phyloP scores from a whole-genome alignment of 2,797 vertebrate species.

The Chiloscyllium punctatum region DNA sequence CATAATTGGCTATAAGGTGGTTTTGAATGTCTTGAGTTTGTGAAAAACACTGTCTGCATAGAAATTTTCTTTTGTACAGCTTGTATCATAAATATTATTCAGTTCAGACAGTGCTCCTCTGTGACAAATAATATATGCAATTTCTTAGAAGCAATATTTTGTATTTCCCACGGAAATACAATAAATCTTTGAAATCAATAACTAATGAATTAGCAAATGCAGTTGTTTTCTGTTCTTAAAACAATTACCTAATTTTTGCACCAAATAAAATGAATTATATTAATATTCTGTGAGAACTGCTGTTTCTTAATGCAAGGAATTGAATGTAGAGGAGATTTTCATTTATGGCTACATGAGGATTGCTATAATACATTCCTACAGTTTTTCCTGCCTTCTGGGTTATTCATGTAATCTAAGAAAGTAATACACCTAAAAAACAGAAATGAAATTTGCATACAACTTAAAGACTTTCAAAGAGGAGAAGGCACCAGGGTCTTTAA shows the following conservation, averaged over 20 bases:
- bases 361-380: background rate
- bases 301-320: background rate
- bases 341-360: background rate
- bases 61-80: background rate
- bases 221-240: background rate
- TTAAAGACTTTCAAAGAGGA: background rate
- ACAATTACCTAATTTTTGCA: background rate
- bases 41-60: background rate
- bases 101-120: background rate
- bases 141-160: background rate
- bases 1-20: background rate
- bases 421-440: background rate
- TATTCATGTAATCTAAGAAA: background rate
- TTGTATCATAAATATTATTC: background rate
- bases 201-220: background rate
- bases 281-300: background rate
- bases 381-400: background rate
- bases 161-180: background rate
- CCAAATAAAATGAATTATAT: background rate
- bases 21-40: background rate
- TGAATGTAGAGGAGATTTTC: background rate
- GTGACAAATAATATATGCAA: background rate
- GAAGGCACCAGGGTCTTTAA: background rate
- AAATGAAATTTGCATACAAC: background rate
- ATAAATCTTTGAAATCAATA: background rate